Percentiles rank a stretch among this genome's conserved stretches.
Evolutionary conservation across 2,797 vertebrate species (phyloP).

Genomic region (Margarornis squamiger): DNA sequence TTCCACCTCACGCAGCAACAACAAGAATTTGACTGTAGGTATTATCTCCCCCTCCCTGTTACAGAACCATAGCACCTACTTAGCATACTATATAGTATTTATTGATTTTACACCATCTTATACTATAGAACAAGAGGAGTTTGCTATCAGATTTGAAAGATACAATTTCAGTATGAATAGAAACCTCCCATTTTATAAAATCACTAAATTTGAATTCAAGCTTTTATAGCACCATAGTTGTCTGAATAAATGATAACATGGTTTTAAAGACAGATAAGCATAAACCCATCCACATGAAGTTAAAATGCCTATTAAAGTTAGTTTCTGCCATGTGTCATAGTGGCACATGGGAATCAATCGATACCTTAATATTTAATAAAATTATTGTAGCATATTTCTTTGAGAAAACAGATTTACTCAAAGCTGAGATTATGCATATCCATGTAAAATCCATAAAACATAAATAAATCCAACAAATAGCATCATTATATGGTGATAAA

Average conservation of each 20-base stretch:
- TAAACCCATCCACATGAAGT: neutral
- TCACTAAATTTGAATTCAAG: neutral
- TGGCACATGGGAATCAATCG: neutral
- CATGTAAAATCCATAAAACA: rapidly evolving
- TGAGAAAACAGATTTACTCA: neutral
- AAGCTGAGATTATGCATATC: neutral
- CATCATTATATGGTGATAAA: neutral
- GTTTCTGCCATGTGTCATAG: neutral
- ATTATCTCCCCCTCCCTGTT: neutral
- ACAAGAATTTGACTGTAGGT: neutral
- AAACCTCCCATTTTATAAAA: neutral
- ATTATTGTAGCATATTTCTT: neutral
- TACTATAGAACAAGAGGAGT: neutral
- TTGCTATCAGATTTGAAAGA: neutral
- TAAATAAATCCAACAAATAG: neutral
- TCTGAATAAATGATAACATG: neutral
- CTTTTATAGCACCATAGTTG: neutral
- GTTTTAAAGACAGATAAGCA: neutral
- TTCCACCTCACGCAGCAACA: neutral
- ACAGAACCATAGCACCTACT: neutral
- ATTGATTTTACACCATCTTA: neutral
- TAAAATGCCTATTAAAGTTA: neutral
- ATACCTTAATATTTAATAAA: neutral
- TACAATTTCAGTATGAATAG: neutral
- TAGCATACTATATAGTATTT: neutral